A percentile compares a stretch with the other conserved stretches of the same genome.
These are phyloP conservation scores for Drosophila subquinaria DNA, from an alignment of 2,888 invertebrate species.

Conservation along the genomic window DNA sequence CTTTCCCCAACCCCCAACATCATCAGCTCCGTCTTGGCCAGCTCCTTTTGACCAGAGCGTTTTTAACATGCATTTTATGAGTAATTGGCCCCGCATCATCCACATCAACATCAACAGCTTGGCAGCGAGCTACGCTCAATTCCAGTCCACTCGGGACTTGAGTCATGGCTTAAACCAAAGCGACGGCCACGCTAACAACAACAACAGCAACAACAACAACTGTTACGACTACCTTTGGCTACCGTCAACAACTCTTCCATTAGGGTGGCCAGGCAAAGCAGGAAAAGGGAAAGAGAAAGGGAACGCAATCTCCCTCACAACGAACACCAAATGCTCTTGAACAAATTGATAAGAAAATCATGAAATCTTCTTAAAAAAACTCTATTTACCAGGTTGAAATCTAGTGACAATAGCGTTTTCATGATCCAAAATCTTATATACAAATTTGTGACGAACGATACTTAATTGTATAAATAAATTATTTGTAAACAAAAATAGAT, in stretches of 20 bases:
- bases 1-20: not conserved
- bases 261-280: conserved; percentile 70
- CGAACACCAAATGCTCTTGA: conserved; percentile 34
- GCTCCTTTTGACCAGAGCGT: conserved; percentile 50
- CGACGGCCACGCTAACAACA: conserved; percentile 27
- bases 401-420: too few species aligned
- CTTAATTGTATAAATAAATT: too few species aligned
- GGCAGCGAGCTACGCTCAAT: conserved; percentile 38
- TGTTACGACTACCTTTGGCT: conserved; percentile 61
- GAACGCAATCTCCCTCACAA: conserved; percentile 1
- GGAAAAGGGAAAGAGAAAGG: not conserved
- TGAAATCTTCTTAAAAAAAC: too few species aligned
- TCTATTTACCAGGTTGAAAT: too few species aligned
- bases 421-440: too few species aligned
- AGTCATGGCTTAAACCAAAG: conserved; percentile 54
- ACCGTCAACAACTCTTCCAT: conserved; percentile 73
- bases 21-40: conserved; percentile 11
- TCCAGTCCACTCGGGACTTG: conserved; percentile 45
- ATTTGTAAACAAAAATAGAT: too few species aligned
- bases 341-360: not conserved
- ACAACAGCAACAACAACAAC: conserved; percentile 33
- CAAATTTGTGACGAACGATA: too few species aligned
- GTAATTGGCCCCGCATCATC: conserved; percentile 77
- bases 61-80: conserved; percentile 81
- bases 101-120: conserved; percentile 59